Evolutionary conservation across 2,797 vertebrate genomes (phyloP), one percentile per base, ranked within the genome.

Genomic region (Chelidonichthys spinosus): DNA sequence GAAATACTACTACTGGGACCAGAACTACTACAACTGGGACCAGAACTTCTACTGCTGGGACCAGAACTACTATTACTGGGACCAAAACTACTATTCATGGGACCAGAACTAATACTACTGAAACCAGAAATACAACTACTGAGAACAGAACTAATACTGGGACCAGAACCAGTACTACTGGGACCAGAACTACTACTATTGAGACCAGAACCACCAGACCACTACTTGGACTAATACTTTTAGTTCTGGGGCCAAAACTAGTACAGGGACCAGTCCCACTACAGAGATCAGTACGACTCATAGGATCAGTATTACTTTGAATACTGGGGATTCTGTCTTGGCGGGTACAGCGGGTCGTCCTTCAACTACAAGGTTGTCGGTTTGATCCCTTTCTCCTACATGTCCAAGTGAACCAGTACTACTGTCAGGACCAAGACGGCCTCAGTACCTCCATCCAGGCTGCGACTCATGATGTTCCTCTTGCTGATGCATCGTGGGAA

Each of bases 401-500:
- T 46, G 13, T 14, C 43, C 13, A 15, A 5, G 43, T 15, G 43
- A 42, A 42, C 8, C 3, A 42, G 11, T 43, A 43, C 42, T 13
- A 10, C 42, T 43, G 13, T 11, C 2, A 43, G 42, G 7, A 36
- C 42, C 7, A 47, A 35, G 1, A 11, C 49, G 14, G 7, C 37
- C 11, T 18, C 49, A 64, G 0, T 90, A 99, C 98, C 98, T 95
- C 97, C 98, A 35, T 99, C 98, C 68, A 99, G 89, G 85, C 98
- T 99, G 78, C 97, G 97, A 33, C 97, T 98, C 94, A 98, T 95
- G 64, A 97, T 94, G 71, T 96, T 97, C 55, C 97, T 96, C 85
- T 97, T 98, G 89, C 97, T 99, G 72, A 97, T 95, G 0, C 96
- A 97, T 5, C 98, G 95, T 66, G 97, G 96, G 44, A 99, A 98